Base-by-base conservation (phyloP, 2,888 invertebrate genomes). In the Zygothrica quintamaculata region DNA sequence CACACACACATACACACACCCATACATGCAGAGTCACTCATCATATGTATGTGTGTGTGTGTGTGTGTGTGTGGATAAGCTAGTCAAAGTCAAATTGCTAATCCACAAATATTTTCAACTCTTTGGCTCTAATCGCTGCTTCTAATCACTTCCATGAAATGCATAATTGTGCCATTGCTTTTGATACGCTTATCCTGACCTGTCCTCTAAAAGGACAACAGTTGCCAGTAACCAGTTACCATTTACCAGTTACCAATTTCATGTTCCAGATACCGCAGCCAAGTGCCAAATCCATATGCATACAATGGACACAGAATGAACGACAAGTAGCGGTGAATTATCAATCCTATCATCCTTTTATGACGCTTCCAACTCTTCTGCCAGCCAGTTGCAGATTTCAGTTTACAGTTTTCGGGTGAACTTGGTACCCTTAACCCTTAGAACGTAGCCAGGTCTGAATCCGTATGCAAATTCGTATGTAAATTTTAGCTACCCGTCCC, bases 281-380 rank as follows among this genome's bases (percentile, higher is more conserved):
- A 84, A 78, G 84, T 84, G 81, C 53, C 80, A 76, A 82, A 76
- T 79, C 79, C 84, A 25, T 6, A 31, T 11, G 1, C 11, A 12
- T 48, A 80, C 79, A 79, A 79, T 70, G 73, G 48, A 5, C 60
- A 60, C 61, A 80, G 79, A 80, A 80, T 86, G 80, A 61, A 57
- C 77, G 67, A 85, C 88, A 88, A 88, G 88, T 88, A 88, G 88
- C 88, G 46, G 65, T 57, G 78, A 66, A 87, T 88, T 81, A 88
- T 79, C 77, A 88, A 85, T 77, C 74, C 88, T 88, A 88, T 88
- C 87, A 81, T 85, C 60, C 77, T 78, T 86, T 88, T 86, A 88
- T 68, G 77, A 43, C 69, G n/a, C 52, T 15, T 26, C 55, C 47
- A 62, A 55, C 65, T 60, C 68, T 51, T 70, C 59, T 11, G n/a